phyloP scores from a whole-genome alignment of 37 sponge, comb jelly and placozoan genomes.

The Crambe crambe region DNA sequence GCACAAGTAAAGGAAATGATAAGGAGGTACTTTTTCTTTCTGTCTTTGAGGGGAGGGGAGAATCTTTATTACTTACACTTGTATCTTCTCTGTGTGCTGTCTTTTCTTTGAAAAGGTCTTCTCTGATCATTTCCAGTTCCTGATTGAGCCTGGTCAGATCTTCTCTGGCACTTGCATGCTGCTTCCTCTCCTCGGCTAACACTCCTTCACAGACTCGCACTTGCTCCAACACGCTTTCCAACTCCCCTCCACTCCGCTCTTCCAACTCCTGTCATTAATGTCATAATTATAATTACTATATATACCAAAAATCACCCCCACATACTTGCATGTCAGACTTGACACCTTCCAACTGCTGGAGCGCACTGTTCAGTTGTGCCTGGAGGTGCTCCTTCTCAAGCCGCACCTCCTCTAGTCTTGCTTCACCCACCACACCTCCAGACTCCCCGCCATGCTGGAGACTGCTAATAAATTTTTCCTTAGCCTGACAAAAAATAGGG shows the following conservation, averaged over 20 bases:
- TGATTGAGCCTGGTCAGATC: slow-evolving; percentile 19
- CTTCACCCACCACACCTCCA: slow-evolving; percentile 11
- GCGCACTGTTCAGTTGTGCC: slow-evolving; percentile 29
- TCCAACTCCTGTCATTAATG: slow-evolving; percentile 44
- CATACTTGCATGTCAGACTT: slow-evolving; percentile 39
- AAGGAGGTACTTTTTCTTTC: too few species aligned
- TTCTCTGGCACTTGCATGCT: neutral
- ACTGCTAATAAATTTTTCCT: slow-evolving; percentile 55
- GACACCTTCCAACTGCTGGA: slow-evolving; percentile 25
- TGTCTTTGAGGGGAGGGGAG: too few species aligned
- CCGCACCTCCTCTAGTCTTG: slow-evolving; percentile 46
- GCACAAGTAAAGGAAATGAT: too few species aligned
- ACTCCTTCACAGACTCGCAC: slow-evolving; percentile 39
- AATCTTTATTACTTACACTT: slow-evolving; percentile 10
- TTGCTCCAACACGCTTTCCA: slow-evolving; percentile 47
- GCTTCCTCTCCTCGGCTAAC: slow-evolving; percentile 30
- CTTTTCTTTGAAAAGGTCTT: slow-evolving; percentile 27
- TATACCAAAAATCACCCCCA: neutral
- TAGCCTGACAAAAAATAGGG: slow-evolving; percentile 38
- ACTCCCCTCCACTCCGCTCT: slow-evolving; percentile 19
- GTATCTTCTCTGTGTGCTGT: neutral
- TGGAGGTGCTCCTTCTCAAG: slow-evolving; percentile 48
- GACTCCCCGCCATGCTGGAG: slow-evolving; percentile 26
- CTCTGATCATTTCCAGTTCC: slow-evolving; percentile 34
- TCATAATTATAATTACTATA: too few species aligned